Evolutionary conservation across 2,888 invertebrate genomes (phyloP).

Genomic region (Camponotus fellah): DNA sequence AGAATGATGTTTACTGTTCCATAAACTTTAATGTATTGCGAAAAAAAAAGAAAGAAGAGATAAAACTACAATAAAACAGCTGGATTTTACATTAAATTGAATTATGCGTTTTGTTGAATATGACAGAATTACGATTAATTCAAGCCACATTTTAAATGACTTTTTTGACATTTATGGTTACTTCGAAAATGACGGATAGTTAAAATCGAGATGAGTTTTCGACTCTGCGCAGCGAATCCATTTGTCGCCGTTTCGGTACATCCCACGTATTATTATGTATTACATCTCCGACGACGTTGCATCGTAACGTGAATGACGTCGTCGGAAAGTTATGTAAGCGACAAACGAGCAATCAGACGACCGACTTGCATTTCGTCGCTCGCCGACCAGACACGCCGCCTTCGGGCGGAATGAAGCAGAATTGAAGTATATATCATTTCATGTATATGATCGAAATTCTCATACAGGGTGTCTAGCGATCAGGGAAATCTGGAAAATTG

Average conservation of each 20-base stretch:
- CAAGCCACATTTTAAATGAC: background rate
- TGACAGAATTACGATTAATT: background rate
- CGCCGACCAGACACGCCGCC: background rate
- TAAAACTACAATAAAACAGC: background rate
- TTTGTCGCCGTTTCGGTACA: background rate
- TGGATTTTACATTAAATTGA: conserved; percentile 13
- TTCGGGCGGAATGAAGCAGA: background rate
- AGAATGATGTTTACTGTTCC: background rate
- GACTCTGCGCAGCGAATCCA: background rate
- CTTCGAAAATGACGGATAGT: background rate
- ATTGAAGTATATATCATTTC: background rate
- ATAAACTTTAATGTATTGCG: background rate
- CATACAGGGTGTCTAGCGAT: no score
- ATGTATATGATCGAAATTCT: background rate
- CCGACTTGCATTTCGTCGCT: conserved; percentile 26
- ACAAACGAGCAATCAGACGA: conserved; percentile 46
- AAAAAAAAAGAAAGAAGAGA: background rate
- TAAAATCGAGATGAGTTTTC: background rate
- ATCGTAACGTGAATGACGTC: conserved; percentile 34
- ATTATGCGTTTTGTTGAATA: background rate
- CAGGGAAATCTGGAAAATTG: no score
- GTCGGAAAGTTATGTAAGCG: conserved; percentile 43
- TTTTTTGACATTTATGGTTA: background rate
- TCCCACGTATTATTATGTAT: background rate
- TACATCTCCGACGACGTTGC: background rate